A percentile compares a stretch with the other conserved stretches of the same genome.
These are phyloP conservation scores for Blastobasis lacticolella DNA, from an alignment of 2,888 invertebrate species.

Conservation along the genomic window DNA sequence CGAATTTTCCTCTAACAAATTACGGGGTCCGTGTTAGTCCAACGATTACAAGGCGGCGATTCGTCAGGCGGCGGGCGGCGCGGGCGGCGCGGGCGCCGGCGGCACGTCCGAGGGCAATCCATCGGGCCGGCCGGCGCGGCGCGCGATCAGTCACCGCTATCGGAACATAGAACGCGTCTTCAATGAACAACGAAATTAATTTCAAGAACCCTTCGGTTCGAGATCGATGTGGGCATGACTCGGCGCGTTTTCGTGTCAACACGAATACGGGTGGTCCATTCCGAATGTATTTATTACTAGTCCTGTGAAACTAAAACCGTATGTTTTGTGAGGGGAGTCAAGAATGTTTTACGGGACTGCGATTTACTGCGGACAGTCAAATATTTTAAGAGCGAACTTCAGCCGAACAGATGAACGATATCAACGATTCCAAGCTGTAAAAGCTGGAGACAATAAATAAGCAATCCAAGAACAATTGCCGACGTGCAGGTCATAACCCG, in stretches of 20 bases:
- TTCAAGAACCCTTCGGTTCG: slow-evolving; percentile 19
- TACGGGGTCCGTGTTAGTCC: slow-evolving; percentile 58
- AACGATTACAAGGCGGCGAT: slow-evolving; percentile 66
- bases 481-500: slow-evolving; percentile 34
- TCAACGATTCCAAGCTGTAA: neutral
- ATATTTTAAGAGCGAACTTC: too few relatives aligned
- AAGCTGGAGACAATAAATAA: slow-evolving; percentile 24
- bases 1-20: slow-evolving; percentile 41
- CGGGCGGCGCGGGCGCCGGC: slow-evolving; percentile 35
- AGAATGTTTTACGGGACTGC: too few relatives aligned
- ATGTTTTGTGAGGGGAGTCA: neutral
- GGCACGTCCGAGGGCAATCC: slow-evolving; percentile 64
- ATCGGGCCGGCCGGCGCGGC: slow-evolving; percentile 48
- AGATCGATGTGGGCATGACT: neutral
- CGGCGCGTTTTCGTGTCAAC: neutral
- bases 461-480: slow-evolving; percentile 37
- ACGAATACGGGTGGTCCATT: too few relatives aligned
- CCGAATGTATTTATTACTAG: neutral
- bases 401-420: too few relatives aligned
- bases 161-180: slow-evolving; percentile 39
- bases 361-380: too few relatives aligned
- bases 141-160: slow-evolving; percentile 65
- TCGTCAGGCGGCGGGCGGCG: slow-evolving; percentile 50
- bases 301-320: neutral
- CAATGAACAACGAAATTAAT: slow-evolving; percentile 58